Evolutionary conservation across 2,888 invertebrate genomes (phyloP).

Genomic region (Campoplex nolae): DNA sequence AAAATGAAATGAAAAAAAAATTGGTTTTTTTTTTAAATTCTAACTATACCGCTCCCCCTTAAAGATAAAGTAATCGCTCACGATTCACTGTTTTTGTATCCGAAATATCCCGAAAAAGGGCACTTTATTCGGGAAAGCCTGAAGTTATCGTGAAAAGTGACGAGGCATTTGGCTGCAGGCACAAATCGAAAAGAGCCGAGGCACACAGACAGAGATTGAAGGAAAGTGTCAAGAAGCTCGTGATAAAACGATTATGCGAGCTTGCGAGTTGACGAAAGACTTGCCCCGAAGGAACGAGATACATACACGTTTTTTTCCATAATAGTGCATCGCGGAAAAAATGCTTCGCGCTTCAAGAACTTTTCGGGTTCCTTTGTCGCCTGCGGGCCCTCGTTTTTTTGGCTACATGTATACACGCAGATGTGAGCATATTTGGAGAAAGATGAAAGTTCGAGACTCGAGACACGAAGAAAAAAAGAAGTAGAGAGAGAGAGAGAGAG

Average conservation of each 20-base stretch:
- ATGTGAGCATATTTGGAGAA: neutral
- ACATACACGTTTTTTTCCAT: constrained; percentile 69
- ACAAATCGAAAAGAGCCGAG: neutral
- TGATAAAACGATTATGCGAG: constrained; percentile 56
- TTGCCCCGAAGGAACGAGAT: constrained; percentile 69
- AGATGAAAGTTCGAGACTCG: neutral
- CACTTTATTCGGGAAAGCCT: neutral
- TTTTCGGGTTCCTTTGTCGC: constrained; percentile 45
- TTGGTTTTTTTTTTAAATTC: no score
- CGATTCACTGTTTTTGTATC: neutral
- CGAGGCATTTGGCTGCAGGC: neutral
- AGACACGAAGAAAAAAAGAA: neutral
- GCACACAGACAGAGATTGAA: no score
- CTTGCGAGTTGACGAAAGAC: constrained; percentile 46
- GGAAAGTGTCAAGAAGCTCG: constrained; percentile 20
- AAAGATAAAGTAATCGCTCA: no score
- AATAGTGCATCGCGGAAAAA: constrained; percentile 70
- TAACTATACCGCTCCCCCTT: no score
- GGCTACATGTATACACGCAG: neutral
- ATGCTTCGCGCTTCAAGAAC: constrained; percentile 69
- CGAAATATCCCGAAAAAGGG: neutral
- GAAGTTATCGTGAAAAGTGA: neutral
- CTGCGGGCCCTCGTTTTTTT: constrained; percentile 26
- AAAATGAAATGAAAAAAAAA: no score
- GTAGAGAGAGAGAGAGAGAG: no score